These are phyloP conservation scores for Poeciliopsis infans DNA, from an alignment of 2,797 vertebrate species.

Conservation along the genomic window DNA sequence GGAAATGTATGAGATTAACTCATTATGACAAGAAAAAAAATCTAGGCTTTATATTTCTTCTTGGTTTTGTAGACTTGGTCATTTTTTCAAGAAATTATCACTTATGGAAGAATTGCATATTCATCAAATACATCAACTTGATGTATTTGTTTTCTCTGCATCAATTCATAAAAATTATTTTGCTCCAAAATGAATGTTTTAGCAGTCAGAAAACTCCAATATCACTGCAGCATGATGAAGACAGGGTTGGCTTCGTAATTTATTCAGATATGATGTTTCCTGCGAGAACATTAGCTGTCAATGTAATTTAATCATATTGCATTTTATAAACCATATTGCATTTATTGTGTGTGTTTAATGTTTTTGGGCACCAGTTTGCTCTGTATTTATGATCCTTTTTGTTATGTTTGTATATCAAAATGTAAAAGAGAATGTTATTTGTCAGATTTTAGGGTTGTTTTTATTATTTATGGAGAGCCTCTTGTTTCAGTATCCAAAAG, in stretches of 20 bases:
- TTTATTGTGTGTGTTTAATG: conserved; percentile 72
- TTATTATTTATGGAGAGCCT: conserved; percentile 74
- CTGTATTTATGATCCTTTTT: conserved; percentile 73
- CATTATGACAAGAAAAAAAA: conserved; percentile 20
- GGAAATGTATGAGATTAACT: conserved; percentile 29
- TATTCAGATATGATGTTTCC: conserved; percentile 53
- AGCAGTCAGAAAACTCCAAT: conserved; percentile 14
- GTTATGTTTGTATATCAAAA: conserved; percentile 70
- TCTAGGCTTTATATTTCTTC: conserved; percentile 32
- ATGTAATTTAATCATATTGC: conserved; percentile 63
- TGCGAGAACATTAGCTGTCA: conserved; percentile 34
- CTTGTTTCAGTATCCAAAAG: conserved; percentile 55
- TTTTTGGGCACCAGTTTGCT: conserved; percentile 49
- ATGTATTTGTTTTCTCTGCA: conserved; percentile 12
- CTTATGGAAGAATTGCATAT: conserved; percentile 13
- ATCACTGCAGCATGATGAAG: conserved; percentile 35
- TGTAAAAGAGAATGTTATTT: conserved; percentile 71
- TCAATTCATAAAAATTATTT: conserved; percentile 29
- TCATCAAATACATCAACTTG: conserved; percentile 11
- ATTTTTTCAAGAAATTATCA: conserved; percentile 2
- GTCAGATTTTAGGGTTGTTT: conserved; percentile 62
- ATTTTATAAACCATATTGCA: conserved; percentile 56
- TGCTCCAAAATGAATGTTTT: conserved; percentile 49
- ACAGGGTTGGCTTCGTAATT: conserved; percentile 32
- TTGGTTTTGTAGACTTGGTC: conserved; percentile 24